Base-by-base conservation (phyloP, 2,113 vertebrate genomes). In the Dasyprocta punctata region DNA sequence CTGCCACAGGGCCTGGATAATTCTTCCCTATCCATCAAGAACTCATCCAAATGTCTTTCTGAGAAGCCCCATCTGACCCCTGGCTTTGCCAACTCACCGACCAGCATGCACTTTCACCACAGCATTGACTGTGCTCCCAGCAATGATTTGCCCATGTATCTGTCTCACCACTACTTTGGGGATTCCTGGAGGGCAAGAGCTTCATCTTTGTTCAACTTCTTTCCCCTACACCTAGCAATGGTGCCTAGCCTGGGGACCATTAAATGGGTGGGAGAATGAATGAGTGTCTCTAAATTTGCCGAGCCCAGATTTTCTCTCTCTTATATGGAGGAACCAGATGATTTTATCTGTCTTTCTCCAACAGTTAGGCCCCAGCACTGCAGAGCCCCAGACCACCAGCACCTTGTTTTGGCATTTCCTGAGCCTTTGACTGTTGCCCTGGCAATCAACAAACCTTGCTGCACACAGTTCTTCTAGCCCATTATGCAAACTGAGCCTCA, bases 401-500 rank as follows among this genome's bases (percentile, higher is more conserved):
- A 3, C 36, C 33, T 16, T 81, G 65, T 36, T 86, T 86, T 38
- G 24, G 52, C 52, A 75, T 22, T 28, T 38, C n/a, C 0, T 7
- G 36, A 41, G 54, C 71, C n/a, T 87, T 54, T 86, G 11, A 56
- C 44, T 19, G 49, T 96, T 71, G 81, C 71, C 88, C 47, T 85
- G 91, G 65, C 65, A 36, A 82, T 38, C 71, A 52, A 20, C 38
- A 80, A 30, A 60, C 47, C 41, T 84, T 20, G 12, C n/a, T 78
- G 69, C 38, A 38, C 65, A 77, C 12, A 52, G 61, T 77, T 95
- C 85, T 82, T 85, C 77, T 78, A 30, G 67, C 30, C 44, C 87
- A 52, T 67, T 93, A 96, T 97, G 96, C 96, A 98, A 97, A 98
- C 41, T 60, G 30, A 92, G 73, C 69, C 54, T 93, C 54, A 13